phyloP scores from a whole-genome alignment of 1,140 invertebrate genomes.

The Lucilia cuprina region DNA sequence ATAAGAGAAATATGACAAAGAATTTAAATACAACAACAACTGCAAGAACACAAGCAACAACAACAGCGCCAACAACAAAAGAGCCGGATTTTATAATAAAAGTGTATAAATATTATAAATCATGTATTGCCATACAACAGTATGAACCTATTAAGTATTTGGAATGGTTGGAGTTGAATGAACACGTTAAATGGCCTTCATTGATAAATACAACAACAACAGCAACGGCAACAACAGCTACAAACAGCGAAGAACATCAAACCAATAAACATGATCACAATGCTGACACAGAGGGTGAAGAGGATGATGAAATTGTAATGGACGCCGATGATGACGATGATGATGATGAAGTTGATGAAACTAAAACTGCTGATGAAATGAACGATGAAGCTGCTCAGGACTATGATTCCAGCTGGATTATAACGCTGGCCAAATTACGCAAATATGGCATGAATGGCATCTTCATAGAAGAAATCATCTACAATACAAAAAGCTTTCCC shows the following conservation, averaged over 20 bases:
- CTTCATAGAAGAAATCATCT: slow-evolving; percentile 34
- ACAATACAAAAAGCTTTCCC: slow-evolving; percentile 26
- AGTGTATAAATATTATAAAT: slow-evolving; percentile 16
- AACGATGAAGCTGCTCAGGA: neutral
- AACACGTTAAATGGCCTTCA: slow-evolving; percentile 10
- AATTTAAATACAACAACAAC: neutral
- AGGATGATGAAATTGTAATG: neutral
- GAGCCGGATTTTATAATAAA: slow-evolving; percentile 7
- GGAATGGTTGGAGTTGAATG: slow-evolving; percentile 9
- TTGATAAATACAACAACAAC: neutral
- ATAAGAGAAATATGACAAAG: neutral
- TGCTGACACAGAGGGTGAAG: neutral
- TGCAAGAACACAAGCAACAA: neutral
- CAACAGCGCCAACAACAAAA: neutral
- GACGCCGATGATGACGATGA: neutral
- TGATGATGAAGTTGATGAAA: neutral
- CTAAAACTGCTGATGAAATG: neutral
- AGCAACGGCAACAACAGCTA: neutral
- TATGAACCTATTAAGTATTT: slow-evolving; percentile 12
- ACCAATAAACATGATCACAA: neutral
- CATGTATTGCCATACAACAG: slow-evolving; percentile 6
- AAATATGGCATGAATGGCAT: slow-evolving; percentile 47
- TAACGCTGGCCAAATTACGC: slow-evolving; percentile 47
- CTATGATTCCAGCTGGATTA: slow-evolving; percentile 46
- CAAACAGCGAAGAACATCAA: neutral